Evolutionary conservation across 2,113 vertebrate species (phyloP).

Genomic region (Catagonus wagneri): DNA sequence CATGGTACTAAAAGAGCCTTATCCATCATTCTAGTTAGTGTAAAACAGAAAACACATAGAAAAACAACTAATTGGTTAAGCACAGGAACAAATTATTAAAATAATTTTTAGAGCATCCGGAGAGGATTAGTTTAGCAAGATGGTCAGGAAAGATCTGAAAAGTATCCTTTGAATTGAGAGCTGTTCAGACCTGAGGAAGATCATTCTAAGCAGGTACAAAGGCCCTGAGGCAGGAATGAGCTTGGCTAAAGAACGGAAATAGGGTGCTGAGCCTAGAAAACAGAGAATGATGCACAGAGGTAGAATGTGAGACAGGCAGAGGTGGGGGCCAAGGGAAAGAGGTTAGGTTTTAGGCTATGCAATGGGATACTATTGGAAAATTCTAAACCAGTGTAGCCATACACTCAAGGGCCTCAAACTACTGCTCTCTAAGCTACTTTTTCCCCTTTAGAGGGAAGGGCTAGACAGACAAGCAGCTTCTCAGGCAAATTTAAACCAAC

Average conservation of each 20-base stretch:
- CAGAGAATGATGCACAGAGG: background rate
- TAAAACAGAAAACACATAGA: background rate
- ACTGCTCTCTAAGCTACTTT: background rate
- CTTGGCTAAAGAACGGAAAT: background rate
- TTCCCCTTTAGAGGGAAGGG: background rate
- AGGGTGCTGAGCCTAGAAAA: background rate
- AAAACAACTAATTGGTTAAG: background rate
- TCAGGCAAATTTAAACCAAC: slow-evolving; percentile 45
- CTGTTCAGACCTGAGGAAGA: background rate
- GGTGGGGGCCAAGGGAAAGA: background rate
- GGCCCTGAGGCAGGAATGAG: background rate
- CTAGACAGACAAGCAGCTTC: background rate
- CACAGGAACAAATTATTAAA: background rate
- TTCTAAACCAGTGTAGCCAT: background rate
- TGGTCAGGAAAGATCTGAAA: background rate
- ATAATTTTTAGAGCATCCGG: background rate
- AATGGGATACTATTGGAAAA: background rate
- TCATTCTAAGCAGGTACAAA: background rate
- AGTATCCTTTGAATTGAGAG: background rate
- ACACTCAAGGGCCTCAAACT: background rate
- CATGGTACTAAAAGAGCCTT: background rate
- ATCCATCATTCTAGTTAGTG: background rate
- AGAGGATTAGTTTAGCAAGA: background rate
- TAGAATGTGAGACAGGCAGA: background rate
- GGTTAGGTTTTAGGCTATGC: background rate